Percentiles rank a stretch among this genome's conserved stretches.
Conservation (phyloP, 2,113 vertebrate species). For the Platysternon megacephalum region DNA sequence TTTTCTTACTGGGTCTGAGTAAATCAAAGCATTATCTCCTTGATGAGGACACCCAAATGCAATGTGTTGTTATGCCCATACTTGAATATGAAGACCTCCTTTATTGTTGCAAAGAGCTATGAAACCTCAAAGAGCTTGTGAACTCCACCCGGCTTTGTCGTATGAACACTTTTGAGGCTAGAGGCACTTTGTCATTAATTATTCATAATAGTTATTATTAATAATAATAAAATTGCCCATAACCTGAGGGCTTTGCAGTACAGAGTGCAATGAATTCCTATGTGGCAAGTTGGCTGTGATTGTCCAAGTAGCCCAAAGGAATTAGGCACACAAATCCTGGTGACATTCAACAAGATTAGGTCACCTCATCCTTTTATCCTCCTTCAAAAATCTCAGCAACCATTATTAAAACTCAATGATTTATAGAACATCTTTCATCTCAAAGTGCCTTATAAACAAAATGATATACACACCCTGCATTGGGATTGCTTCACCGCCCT, state of each 20-base stretch:
- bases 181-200: not conserved
- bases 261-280: not conserved
- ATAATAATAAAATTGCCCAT: not conserved
- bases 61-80: not conserved
- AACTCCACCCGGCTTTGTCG: not conserved
- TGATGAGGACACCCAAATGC: not conserved
- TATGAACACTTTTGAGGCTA: not conserved
- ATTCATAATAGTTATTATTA: not conserved
- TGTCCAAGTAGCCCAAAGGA: fast-evolving
- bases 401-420: not conserved
- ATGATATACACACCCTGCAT: not conserved
- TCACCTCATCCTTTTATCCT: not conserved
- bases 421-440: not conserved
- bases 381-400: not conserved
- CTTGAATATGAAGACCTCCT: not conserved
- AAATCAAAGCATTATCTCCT: not conserved
- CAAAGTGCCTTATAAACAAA: not conserved
- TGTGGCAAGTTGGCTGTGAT: not conserved
- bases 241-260: not conserved
- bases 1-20: not conserved
- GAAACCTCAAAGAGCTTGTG: not conserved
- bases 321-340: not conserved
- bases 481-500: not conserved
- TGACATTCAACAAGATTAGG: fast-evolving
- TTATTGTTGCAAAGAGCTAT: not conserved